Base-by-base conservation (phyloP, 2,888 invertebrate genomes). In the Agrochola lota region DNA sequence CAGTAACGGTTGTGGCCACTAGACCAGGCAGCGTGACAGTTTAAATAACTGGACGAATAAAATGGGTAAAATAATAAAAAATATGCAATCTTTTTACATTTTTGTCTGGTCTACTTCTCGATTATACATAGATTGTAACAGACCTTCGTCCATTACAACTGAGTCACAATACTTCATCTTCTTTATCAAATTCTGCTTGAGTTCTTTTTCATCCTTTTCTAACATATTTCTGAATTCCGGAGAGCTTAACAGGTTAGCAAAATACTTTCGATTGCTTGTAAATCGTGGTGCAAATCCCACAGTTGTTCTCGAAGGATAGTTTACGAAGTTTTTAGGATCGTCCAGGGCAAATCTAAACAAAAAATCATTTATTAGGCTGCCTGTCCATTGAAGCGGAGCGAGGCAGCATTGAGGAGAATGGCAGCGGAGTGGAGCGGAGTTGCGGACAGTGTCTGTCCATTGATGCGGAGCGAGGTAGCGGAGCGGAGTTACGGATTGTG, bases 181-280 rank as follows among this genome's bases (percentile, higher is more conserved):
- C 26, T 90, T 90, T n/a, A 93, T 70, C 4, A 88, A 69, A 59
- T 91, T 91, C 23, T 76, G 84, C 64, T 90, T 90, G 12, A 95
- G 76, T 66, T 90, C 88, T 4, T 90, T 88, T 68, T 90, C 83
- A 78, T 96, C 95, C 52, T 85, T 90, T n/a, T 85, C 88, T n/a
- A 96, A 57, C 91, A 94, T 93, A 40, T 91, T 91, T 87, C 93
- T 95, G 74, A 96, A 96, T 0, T 83, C 90, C 1, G 89, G 72
- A 46, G 94, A 91, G 46, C 87, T 88, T 49, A 96, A 90, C 87
- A 96, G 85, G 81, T 96, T 95, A 12, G 95, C 94, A 72, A 96
- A 95, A 88, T 94, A 96, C 73, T 94, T 95, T 52, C 95, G 91
- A 80, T 96, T 95, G n/a, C 78, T 89, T 6, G 95, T 95, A 83